Evolutionary conservation across 1,140 invertebrate species (phyloP), one percentile per base, ranked within the genome.

Genomic region (Homarus americanus): DNA sequence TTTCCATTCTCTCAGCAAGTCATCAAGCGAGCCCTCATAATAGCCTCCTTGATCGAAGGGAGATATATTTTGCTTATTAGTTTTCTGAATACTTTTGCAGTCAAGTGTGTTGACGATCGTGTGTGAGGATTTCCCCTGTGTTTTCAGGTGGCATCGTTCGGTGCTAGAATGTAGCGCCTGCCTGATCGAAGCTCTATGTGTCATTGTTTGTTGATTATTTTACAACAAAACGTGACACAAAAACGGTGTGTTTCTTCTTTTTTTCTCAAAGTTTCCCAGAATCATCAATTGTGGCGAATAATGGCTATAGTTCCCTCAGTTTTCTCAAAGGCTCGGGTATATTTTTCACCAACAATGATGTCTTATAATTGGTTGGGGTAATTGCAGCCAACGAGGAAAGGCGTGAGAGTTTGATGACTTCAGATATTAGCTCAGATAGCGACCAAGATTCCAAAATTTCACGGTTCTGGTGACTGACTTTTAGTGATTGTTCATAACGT

Each of bases 371-470:
- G 88, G 88, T 83, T 90, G 88, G 84, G 88, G 88, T 90, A 90
- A 90, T 90, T 90, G 88, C 88, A 82, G 88, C 79, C 80, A 76
- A 83, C 49, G 88, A 83, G 38, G 88, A 90, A 76, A 90, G 88
- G 88, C 88, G 88, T 28, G 78, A 83, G 88, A 90, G 88, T 90
- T 90, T 90, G 88, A 90, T 90, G 88, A 90, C 88, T 90, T 90
- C 88, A 76, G 88, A 90, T 90, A 90, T 90, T 90, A 90, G 88
- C 88, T 82, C 40, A 76, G 88, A 90, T 90, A 90, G 88, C 88
- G 88, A 75, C 88, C 80, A 75, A 87, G 86, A 80, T 87, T 87
- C 86, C 86, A 38, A 87, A 85, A 87, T 87, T 79, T 87, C 86
- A 78, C 86, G 76, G 41, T 66, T 87, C 86, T 44, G 76, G 53